These are phyloP conservation scores for Ctenopoma kingsleyae DNA, from an alignment of 2,797 vertebrate genomes.

Conservation along the genomic window DNA sequence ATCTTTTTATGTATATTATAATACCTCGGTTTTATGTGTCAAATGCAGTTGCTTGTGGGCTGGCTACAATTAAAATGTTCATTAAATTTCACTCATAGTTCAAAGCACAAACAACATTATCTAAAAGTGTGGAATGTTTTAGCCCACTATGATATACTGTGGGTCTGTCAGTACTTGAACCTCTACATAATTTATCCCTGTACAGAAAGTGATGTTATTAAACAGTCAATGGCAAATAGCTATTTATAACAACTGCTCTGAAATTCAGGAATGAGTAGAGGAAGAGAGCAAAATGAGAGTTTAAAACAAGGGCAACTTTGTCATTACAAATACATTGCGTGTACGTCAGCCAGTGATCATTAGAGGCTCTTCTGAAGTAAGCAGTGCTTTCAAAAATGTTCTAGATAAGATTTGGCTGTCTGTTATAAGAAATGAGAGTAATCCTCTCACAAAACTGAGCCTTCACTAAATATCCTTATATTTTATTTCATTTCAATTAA, in stretches of 20 bases:
- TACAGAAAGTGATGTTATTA: conserved; percentile 53
- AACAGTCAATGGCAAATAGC: conserved; percentile 61
- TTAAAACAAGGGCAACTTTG: conserved; percentile 58
- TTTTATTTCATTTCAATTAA: not conserved
- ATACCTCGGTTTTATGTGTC: conserved; percentile 23
- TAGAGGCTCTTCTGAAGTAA: conserved; percentile 55
- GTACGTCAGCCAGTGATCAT: conserved; percentile 61
- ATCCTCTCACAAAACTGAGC: conserved; percentile 44
- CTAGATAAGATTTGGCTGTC: conserved; percentile 47
- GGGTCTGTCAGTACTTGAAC: conserved; percentile 39
- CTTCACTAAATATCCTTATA: conserved; percentile 13
- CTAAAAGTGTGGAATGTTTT: conserved; percentile 28
- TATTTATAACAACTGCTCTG: conserved; percentile 63
- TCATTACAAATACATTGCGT: conserved; percentile 52
- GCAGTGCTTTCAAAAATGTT: conserved; percentile 58
- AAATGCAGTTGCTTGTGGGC: conserved; percentile 10
- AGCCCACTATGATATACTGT: conserved; percentile 27
- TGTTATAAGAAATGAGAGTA: conserved; percentile 26
- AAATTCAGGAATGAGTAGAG: conserved; percentile 46
- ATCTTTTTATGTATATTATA: not conserved
- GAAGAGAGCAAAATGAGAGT: conserved; percentile 37
- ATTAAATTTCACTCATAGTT: conserved; percentile 22
- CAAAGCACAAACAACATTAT: conserved; percentile 25
- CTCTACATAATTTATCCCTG: conserved; percentile 61
- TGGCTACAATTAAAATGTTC: conserved; percentile 4